Evolutionary conservation across 2,797 vertebrate species (phyloP).

Genomic region (Aulostomus chinensis): DNA sequence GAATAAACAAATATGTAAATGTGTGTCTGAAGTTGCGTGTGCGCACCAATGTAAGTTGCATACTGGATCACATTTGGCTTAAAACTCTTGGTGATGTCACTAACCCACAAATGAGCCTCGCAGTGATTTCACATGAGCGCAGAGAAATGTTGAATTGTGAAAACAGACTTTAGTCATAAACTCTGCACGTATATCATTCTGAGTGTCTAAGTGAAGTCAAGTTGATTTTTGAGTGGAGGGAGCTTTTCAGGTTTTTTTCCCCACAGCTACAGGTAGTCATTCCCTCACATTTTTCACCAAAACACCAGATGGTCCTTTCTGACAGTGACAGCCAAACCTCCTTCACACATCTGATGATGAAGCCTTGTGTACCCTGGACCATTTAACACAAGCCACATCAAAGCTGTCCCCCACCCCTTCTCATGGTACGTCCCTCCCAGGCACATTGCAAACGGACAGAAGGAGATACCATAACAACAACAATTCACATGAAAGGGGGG

Average conservation of each 20-base stretch:
- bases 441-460: conserved; percentile 60
- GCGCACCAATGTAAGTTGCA: too few relatives aligned
- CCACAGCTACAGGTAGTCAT: conserved; percentile 37
- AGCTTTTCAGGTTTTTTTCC: not conserved
- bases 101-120: too few relatives aligned
- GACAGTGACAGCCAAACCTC: conserved; percentile 56
- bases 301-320: conserved; percentile 70
- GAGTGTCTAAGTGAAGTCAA: not conserved
- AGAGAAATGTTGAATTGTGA: too few relatives aligned
- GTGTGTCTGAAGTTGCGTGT: too few relatives aligned
- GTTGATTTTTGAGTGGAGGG: not conserved
- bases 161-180: not conserved
- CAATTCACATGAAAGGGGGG: conserved; percentile 49
- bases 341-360: conserved; percentile 65
- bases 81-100: too few relatives aligned
- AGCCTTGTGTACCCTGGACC: conserved; percentile 57
- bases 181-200: not conserved
- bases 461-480: conserved; percentile 66
- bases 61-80: too few relatives aligned
- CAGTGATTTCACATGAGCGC: too few relatives aligned
- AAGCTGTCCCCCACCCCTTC: conserved; percentile 37
- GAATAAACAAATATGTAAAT: too few relatives aligned
- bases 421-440: conserved; percentile 49
- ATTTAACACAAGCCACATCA: conserved; percentile 64
- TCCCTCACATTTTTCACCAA: conserved; percentile 39